Evolutionary conservation across 2,113 vertebrate species (phyloP).

Genomic region (Phrynosoma platyrhinos): DNA sequence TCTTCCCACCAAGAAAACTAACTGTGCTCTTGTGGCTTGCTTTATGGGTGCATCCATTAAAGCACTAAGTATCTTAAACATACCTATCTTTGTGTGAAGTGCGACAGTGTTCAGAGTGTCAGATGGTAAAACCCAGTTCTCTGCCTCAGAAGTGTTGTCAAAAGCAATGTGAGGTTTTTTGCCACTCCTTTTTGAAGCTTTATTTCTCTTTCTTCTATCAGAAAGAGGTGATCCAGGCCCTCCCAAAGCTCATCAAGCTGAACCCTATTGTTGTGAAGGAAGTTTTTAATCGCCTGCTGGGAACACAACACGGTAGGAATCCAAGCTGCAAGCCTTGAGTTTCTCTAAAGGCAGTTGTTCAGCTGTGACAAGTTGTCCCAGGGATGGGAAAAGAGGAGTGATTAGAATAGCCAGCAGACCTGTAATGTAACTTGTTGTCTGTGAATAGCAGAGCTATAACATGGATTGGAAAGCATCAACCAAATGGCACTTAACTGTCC

Average conservation of each 20-base stretch:
- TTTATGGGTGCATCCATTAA: background rate
- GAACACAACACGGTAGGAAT: constrained; percentile 91
- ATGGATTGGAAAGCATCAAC: background rate
- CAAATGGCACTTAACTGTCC: background rate
- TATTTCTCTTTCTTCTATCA: constrained; percentile 44
- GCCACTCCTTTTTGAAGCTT: background rate
- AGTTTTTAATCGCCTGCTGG: constrained; percentile 94
- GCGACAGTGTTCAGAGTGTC: too few species aligned
- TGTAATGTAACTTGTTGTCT: background rate
- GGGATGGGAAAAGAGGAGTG: background rate
- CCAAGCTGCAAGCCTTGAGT: rapidly evolving
- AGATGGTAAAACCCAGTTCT: background rate
- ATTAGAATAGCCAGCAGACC: too few species aligned
- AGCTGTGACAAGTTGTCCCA: background rate
- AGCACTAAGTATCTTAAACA: background rate
- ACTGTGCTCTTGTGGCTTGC: background rate
- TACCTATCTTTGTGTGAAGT: background rate
- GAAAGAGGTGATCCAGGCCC: constrained; percentile 94
- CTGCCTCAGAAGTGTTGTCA: background rate
- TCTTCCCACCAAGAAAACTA: background rate
- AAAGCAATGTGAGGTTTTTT: background rate
- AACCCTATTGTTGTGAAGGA: constrained; percentile 98
- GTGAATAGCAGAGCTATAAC: too few species aligned
- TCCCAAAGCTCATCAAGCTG: constrained; percentile 96
- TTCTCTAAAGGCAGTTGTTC: rapidly evolving